Conservation (phyloP, 2,888 invertebrate species). For the Agriopis aurantiaria region DNA sequence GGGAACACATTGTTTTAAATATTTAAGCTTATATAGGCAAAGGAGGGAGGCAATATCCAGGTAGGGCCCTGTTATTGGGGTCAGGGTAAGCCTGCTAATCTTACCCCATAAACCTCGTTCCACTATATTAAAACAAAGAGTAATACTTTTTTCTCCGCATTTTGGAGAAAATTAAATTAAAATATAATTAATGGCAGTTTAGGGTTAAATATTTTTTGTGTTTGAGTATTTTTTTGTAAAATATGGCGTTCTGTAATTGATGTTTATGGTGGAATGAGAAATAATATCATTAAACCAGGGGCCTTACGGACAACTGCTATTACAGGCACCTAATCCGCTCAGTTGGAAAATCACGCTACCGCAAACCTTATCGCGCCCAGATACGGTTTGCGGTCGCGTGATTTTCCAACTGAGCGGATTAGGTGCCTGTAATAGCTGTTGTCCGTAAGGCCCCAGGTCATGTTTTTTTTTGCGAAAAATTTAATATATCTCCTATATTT, state of each 20-base stretch:
- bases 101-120: conserved; percentile 40
- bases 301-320: no score
- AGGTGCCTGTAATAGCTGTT: no score
- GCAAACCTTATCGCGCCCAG: no score
- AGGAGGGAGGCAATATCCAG: conserved; percentile 33
- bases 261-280: conserved; percentile 24
- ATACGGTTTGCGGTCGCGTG: no score
- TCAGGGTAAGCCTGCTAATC: conserved; percentile 45
- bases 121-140: conserved; percentile 43
- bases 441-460: no score
- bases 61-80: conserved; percentile 33
- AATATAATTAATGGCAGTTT: conserved; percentile 45
- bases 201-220: conserved; percentile 33
- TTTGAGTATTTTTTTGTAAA: conserved; percentile 25
- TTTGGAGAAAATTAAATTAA: conserved; percentile 47
- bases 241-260: conserved; percentile 29
- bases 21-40: conserved; percentile 34
- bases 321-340: no score
- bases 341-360: no score
- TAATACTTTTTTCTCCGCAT: conserved; percentile 28
- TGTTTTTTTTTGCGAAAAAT: background rate
- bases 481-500: background rate
- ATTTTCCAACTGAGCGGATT: no score
- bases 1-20: conserved; percentile 33
- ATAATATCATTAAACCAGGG: background rate